Base-by-base conservation (phyloP, 2,797 vertebrate species). In the Carduelis carduelis region DNA sequence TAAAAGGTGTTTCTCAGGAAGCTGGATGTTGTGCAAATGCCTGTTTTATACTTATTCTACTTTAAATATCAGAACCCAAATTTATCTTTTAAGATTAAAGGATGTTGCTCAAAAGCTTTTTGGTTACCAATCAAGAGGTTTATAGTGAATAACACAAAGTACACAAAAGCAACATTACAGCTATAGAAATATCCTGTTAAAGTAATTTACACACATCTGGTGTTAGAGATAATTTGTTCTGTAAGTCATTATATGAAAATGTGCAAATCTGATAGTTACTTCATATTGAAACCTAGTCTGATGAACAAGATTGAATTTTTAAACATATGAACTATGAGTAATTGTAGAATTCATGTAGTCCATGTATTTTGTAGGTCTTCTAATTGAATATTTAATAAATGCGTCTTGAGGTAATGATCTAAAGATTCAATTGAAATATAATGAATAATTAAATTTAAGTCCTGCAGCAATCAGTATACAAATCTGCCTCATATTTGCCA, bases 21-120 rank as follows among this genome's bases (percentile, higher is more conserved):
- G 22, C 0, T 34, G 24, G 46, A 52, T 3, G 0, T 41, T 89
- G 49, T 34, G 8, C 14, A 76, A 64, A 85, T 9, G 0, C 2
- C 8, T 80, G 20, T 22, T 66, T 80, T 78, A 27, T 46, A 34
- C 4, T 28, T 35, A 12, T 28, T 85, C 32, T 70, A 14, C 19
- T 66, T 65, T 52, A 80, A 82, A 61, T 5, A 4, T 35, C 26
- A 52, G 37, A 41, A 52, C 4, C 32, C 11, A 2, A 59, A 19
- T 52, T 76, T 79, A 24, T 46, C 14, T 69, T 74, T 68, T 30
- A 82, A 82, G 43, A 82, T 12, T 27, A 69, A 89, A 71, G 37
- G 30, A 63, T 50, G 4, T 64, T 69, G 37, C 44, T 74, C 32
- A 75, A 80, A 80, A 79, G 11, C 30, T 65, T 82, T 61, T 39